Evolutionary conservation across 2,113 vertebrate species (phyloP).

Genomic region (Ammodytes marinus): DNA sequence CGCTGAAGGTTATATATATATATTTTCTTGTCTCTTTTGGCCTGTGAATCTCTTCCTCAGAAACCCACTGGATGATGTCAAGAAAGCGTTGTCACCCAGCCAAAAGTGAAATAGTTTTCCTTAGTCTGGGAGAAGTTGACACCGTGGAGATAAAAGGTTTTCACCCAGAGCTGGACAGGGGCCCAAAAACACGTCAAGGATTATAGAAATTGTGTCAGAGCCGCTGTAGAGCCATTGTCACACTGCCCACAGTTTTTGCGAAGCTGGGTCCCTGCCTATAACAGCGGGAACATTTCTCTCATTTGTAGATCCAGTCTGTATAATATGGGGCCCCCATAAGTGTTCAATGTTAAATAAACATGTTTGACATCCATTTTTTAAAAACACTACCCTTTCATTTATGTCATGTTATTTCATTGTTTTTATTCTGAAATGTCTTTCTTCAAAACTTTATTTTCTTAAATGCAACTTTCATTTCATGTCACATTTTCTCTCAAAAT

Average conservation of each 20-base stretch:
- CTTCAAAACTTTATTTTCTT: neutral
- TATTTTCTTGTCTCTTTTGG: constrained; percentile 2
- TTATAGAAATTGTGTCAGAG: constrained; percentile 60
- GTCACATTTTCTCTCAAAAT: constrained; percentile 21
- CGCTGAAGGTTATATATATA: constrained; percentile 13
- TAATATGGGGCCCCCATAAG: neutral
- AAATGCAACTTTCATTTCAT: constrained; percentile 1
- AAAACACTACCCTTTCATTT: neutral
- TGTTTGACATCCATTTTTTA: neutral
- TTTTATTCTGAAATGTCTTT: constrained; percentile 1
- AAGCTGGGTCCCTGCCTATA: neutral
- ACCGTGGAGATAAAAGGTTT: constrained; percentile 52
- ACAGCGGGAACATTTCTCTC: constrained; percentile 23
- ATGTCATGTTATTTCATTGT: no score
- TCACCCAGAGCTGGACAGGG: constrained; percentile 40
- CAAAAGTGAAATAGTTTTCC: constrained; percentile 51
- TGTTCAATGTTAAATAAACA: neutral
- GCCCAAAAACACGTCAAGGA: constrained; percentile 48
- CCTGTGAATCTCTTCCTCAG: constrained; percentile 11
- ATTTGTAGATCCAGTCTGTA: constrained; percentile 22
- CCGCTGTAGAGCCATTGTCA: constrained; percentile 51
- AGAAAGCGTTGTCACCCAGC: constrained; percentile 40
- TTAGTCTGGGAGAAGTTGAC: constrained; percentile 55
- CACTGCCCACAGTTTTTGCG: constrained; percentile 13
- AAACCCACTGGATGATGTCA: constrained; percentile 47